Evolutionary conservation across 2,797 vertebrate species (phyloP).

Genomic region (Naso thynnoides): DNA sequence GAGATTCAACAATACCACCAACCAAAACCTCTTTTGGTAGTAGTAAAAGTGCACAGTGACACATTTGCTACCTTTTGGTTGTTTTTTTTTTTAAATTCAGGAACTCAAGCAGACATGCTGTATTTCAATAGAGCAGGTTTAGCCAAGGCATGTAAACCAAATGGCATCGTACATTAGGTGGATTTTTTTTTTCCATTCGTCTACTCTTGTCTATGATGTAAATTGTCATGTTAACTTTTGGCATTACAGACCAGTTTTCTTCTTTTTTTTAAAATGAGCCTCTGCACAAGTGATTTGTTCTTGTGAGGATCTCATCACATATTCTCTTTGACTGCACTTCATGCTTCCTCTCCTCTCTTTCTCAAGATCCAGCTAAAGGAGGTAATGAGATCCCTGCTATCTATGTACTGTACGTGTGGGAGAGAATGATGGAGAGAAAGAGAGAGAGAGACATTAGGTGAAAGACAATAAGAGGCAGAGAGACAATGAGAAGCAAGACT

Average conservation of each 20-base stretch:
- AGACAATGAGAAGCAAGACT: conserved; percentile 24
- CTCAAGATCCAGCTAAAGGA: conserved; percentile 22
- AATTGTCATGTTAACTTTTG: conserved; percentile 16
- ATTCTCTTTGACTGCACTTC: conserved; percentile 46
- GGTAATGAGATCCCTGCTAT: conserved; percentile 25
- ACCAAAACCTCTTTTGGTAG: background rate
- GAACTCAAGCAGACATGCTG: background rate
- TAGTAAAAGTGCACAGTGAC: background rate
- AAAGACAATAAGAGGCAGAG: conserved; percentile 23
- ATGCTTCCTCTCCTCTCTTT: conserved; percentile 24
- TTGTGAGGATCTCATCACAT: conserved; percentile 35
- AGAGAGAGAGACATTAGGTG: conserved; percentile 4
- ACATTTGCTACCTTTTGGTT: too few relatives aligned
- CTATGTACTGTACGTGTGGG: conserved; percentile 3
- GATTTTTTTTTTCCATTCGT: background rate
- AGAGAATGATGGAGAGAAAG: conserved; percentile 14
- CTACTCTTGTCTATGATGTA: conserved; percentile 15
- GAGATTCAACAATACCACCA: conserved; percentile 19
- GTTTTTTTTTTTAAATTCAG: too few relatives aligned
- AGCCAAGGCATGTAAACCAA: background rate
- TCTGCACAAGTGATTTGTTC: conserved; percentile 47
- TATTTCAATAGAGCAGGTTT: background rate
- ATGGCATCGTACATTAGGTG: background rate
- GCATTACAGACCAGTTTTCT: conserved; percentile 36
- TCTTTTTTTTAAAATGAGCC: conserved; percentile 48